phyloP scores from a whole-genome alignment of 2,797 vertebrate genomes.

The Lepilemur septentrionalis region DNA sequence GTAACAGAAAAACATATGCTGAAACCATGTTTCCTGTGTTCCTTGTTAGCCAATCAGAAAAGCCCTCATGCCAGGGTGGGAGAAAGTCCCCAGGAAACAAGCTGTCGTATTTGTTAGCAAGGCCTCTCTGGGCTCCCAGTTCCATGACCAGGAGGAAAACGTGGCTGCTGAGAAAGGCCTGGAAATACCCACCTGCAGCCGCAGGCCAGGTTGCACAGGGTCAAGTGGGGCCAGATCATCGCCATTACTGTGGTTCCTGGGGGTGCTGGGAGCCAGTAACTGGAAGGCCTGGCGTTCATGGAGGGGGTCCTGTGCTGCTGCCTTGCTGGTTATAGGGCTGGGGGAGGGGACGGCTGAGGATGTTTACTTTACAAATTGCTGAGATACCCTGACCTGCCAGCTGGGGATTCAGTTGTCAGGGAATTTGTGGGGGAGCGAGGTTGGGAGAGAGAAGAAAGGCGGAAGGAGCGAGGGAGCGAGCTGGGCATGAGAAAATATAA shows the following conservation, averaged over 20 bases:
- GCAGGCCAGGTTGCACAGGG: too few species aligned
- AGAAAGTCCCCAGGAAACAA: not conserved
- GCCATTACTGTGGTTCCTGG: rapidly evolving
- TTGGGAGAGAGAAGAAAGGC: too few species aligned
- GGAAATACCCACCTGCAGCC: not conserved
- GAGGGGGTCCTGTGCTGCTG: not conserved
- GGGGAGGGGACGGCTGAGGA: not conserved
- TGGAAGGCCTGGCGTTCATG: not conserved
- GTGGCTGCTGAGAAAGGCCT: too few species aligned
- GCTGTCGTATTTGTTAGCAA: not conserved
- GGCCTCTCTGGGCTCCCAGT: not conserved
- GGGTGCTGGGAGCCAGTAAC: too few species aligned
- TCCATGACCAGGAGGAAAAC: too few species aligned
- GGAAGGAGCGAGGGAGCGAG: not conserved
- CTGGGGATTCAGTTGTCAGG: not conserved
- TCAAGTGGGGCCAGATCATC: not conserved
- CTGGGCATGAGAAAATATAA: not conserved
- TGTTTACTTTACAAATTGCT: not conserved
- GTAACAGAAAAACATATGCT: not conserved
- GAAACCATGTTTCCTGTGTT: not conserved
- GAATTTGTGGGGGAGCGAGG: too few species aligned
- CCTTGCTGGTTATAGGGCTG: not conserved
- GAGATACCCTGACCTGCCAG: not conserved
- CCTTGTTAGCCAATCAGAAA: not conserved
- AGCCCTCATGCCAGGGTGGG: not conserved